Evolutionary conservation across 2,888 invertebrate genomes (phyloP).

Genomic region (Aporophyla nigra): DNA sequence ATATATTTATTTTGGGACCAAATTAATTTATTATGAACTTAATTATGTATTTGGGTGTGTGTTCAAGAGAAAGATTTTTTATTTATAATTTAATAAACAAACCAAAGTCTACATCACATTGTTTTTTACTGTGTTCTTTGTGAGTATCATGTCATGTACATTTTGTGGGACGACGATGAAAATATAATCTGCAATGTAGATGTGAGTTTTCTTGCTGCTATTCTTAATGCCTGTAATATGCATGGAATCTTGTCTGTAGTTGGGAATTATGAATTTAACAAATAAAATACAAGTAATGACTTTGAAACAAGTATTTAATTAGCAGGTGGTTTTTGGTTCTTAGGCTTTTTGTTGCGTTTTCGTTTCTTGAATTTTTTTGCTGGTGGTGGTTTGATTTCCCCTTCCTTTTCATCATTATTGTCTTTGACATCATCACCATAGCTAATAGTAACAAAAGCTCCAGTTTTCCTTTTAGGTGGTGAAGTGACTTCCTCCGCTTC

Average conservation of each 20-base stretch:
- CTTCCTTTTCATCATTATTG: slow-evolving; percentile 69
- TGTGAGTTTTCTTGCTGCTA: slow-evolving; percentile 73
- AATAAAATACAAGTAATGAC: slow-evolving; percentile 38
- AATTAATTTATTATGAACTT: slow-evolving; percentile 90
- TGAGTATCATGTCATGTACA: slow-evolving; percentile 81
- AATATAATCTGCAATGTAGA: slow-evolving; percentile 84
- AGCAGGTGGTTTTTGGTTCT: slow-evolving; percentile 61
- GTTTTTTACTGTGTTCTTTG: slow-evolving; percentile 85
- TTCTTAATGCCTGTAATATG: slow-evolving; percentile 43
- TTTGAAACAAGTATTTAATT: slow-evolving; percentile 50
- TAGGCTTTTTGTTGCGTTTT: slow-evolving; percentile 81
- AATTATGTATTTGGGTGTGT: slow-evolving; percentile 88
- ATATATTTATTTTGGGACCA: slow-evolving; percentile 91
- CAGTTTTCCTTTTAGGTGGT: slow-evolving; percentile 80
- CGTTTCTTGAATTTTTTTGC: slow-evolving; percentile 83
- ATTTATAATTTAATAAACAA: slow-evolving; percentile 90
- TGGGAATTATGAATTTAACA: slow-evolving; percentile 27
- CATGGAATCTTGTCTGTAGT: slow-evolving; percentile 35
- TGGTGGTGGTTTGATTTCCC: slow-evolving; percentile 71
- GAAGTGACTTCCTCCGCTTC: slow-evolving; percentile 63
- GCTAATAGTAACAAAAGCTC: slow-evolving; percentile 84
- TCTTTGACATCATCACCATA: slow-evolving; percentile 79
- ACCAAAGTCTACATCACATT: slow-evolving; percentile 89
- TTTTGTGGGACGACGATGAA: slow-evolving; percentile 81
- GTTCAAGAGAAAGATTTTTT: slow-evolving; percentile 88